Evolutionary conservation across 2,113 vertebrate genomes (phyloP).

Genomic region (Lontra canadensis): DNA sequence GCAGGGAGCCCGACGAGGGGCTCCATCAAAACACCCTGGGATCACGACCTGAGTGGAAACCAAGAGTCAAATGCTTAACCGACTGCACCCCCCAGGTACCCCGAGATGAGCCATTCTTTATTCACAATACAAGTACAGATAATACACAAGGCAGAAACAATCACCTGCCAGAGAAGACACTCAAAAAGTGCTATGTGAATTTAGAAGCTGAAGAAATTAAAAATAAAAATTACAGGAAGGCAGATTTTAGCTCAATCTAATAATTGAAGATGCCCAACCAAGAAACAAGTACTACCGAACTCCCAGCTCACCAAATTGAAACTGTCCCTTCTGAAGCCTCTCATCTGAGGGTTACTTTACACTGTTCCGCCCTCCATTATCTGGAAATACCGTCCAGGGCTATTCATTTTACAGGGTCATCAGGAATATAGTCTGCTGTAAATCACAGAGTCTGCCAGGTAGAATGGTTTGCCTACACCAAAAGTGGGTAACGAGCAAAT

Average conservation of each 20-base stretch:
- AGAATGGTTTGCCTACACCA: slow-evolving; percentile 32
- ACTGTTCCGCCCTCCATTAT: background rate
- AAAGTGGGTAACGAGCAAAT: slow-evolving; percentile 35
- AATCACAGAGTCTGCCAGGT: slow-evolving; percentile 15
- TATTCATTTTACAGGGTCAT: slow-evolving; percentile 20
- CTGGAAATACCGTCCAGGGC: background rate
- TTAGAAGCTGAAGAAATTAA: background rate
- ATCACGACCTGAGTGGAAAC: background rate
- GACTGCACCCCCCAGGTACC: background rate
- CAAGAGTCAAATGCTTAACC: background rate
- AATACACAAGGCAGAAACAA: background rate
- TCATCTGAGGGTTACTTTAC: background rate
- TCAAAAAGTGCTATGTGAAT: background rate
- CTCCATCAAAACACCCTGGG: background rate
- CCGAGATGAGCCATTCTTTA: background rate
- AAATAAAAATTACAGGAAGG: slow-evolving; percentile 18
- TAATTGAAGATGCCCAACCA: background rate
- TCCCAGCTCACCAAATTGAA: background rate
- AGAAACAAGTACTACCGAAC: background rate
- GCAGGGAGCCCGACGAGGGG: rapidly evolving
- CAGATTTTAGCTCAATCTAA: background rate
- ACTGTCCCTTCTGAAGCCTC: background rate
- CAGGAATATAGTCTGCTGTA: background rate
- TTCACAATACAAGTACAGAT: background rate
- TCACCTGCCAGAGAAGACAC: background rate